phyloP scores from a whole-genome alignment of 2,113 vertebrate genomes.

The Hypanus sabinus region DNA sequence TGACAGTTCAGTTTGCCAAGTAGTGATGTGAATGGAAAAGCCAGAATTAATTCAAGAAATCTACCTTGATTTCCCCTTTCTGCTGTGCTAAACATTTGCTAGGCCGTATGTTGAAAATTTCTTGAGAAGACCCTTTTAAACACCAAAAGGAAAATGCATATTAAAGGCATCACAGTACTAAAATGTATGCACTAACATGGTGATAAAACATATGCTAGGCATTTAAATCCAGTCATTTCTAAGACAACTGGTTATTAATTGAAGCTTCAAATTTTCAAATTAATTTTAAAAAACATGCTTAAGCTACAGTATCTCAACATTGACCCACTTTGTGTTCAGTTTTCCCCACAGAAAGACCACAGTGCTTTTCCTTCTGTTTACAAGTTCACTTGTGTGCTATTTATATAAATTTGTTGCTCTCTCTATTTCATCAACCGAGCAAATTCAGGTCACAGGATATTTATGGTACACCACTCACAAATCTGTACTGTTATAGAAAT shows the following conservation, averaged over 20 bases:
- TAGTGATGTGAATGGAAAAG: background rate
- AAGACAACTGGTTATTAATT: background rate
- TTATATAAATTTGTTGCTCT: background rate
- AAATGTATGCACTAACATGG: background rate
- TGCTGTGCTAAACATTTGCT: background rate
- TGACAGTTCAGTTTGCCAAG: too few relatives aligned
- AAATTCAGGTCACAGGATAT: background rate
- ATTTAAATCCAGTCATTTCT: background rate
- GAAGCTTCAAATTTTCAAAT: background rate
- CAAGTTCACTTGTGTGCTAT: background rate
- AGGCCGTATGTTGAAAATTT: background rate
- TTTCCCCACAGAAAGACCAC: background rate
- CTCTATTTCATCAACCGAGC: background rate
- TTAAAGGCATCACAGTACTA: background rate
- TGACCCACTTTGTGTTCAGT: background rate
- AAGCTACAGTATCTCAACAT: background rate
- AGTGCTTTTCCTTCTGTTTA: background rate
- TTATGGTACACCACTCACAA: background rate
- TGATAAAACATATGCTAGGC: background rate
- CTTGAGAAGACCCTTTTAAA: background rate
- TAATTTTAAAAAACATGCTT: background rate
- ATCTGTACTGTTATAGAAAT: background rate
- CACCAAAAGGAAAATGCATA: background rate
- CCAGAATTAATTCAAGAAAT: background rate
- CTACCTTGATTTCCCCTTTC: background rate